phyloP scores from a whole-genome alignment of 1,140 invertebrate species.

The Eumaeus atala region DNA sequence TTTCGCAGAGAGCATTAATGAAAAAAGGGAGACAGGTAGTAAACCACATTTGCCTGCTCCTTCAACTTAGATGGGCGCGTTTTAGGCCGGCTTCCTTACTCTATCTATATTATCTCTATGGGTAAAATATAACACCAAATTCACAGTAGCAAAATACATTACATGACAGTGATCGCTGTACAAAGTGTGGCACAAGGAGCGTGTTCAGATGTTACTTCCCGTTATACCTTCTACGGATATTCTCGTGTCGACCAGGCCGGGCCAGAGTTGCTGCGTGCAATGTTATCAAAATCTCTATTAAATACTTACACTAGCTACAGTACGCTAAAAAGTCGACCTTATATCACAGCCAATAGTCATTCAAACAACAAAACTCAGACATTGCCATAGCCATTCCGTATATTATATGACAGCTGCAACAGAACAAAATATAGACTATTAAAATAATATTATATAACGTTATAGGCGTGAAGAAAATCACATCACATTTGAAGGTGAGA shows the following conservation, averaged over 20 bases:
- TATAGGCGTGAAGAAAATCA: conserved; percentile 16
- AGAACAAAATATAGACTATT: conserved; percentile 46
- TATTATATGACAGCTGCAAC: conserved; percentile 69
- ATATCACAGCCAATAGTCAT: conserved; percentile 64
- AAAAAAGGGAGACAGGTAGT: no score
- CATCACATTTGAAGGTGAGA: background rate
- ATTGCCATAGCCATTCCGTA: conserved; percentile 70
- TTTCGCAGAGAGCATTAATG: no score
- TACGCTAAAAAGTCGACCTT: conserved; percentile 45
- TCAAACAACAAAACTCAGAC: conserved; percentile 60
- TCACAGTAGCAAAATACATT: conserved; percentile 16
- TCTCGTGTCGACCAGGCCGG: conserved; percentile 67
- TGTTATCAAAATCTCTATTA: conserved; percentile 20
- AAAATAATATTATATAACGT: conserved; percentile 22
- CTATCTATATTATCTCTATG: no score
- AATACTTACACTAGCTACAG: conserved; percentile 13
- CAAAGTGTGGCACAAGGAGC: conserved; percentile 33
- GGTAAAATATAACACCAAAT: conserved; percentile 11
- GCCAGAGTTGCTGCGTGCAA: conserved; percentile 73
- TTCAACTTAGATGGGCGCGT: no score
- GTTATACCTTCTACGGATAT: conserved; percentile 70
- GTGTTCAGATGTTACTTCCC: conserved; percentile 61
- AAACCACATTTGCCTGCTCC: no score
- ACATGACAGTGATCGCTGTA: conserved; percentile 12
- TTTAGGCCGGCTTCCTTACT: no score